Percentiles rank a stretch among this genome's conserved stretches.
Conservation (phyloP, 2,113 vertebrate genomes). For the Athene cunicularia region DNA sequence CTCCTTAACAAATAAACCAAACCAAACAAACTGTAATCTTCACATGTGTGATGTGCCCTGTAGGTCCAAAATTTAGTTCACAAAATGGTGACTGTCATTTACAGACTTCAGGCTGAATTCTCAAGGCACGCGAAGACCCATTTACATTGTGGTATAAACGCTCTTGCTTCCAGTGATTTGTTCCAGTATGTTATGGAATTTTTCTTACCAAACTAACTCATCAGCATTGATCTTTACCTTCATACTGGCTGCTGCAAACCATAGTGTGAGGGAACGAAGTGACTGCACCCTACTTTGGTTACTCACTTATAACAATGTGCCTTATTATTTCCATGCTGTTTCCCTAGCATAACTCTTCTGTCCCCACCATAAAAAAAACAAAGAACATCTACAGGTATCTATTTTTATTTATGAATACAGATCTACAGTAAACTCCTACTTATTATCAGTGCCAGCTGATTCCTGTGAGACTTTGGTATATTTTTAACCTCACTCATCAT, state of each 20-base stretch:
- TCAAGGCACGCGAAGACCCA: background rate
- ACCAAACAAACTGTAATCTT: background rate
- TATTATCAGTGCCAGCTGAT: background rate
- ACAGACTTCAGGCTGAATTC: background rate
- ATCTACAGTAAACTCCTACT: background rate
- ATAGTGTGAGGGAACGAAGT: background rate
- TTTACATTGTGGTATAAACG: background rate
- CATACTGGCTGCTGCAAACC: background rate
- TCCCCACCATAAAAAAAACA: background rate
- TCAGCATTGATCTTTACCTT: background rate
- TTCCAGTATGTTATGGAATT: background rate
- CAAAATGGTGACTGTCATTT: background rate
- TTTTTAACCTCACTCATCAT: background rate
- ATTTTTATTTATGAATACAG: background rate
- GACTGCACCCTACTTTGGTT: background rate
- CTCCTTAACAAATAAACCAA: background rate
- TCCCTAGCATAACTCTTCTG: background rate
- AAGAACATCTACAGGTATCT: background rate
- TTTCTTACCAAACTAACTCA: background rate
- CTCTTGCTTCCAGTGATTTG: background rate
- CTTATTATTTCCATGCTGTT: background rate
- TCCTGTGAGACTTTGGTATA: background rate
- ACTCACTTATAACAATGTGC: background rate
- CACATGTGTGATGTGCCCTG: background rate
- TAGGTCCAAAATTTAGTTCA: background rate